These are phyloP conservation scores for Phrixothrix hirtus DNA, from an alignment of 2,888 invertebrate genomes.

Conservation along the genomic window DNA sequence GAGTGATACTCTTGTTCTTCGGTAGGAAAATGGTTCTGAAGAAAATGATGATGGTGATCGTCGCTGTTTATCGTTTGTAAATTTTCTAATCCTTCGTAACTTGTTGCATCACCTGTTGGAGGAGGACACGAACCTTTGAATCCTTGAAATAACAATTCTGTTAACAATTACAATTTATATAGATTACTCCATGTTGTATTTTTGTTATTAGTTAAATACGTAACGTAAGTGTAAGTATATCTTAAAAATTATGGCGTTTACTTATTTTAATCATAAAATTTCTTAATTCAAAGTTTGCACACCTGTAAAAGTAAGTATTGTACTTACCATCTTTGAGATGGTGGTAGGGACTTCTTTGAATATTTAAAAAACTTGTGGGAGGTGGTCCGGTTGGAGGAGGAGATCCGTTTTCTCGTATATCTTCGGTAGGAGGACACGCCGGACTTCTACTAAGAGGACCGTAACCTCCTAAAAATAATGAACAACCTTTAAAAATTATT, in stretches of 20 bases:
- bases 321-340: conserved; percentile 52
- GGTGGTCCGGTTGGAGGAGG: conserved; percentile 50
- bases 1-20: conserved; percentile 65
- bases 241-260: no score
- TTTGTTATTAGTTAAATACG: no score
- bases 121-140: conserved; percentile 46
- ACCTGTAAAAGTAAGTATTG: background rate
- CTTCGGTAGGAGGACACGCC: conserved; percentile 54
- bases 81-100: conserved; percentile 58
- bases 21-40: conserved; percentile 57
- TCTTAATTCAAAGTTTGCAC: no score
- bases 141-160: conserved; percentile 33
- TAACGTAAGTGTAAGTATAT: no score
- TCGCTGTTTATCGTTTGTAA: conserved; percentile 58
- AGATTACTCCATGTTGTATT: no score
- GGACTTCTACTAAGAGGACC: conserved; percentile 60
- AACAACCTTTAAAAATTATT: no score
- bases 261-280: background rate
- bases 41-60: conserved; percentile 43
- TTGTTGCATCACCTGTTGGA: conserved; percentile 63
- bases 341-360: conserved; percentile 51
- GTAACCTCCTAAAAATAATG: conserved; percentile 62
- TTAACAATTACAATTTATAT: background rate
- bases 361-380: conserved; percentile 47
- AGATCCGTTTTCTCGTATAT: conserved; percentile 60